Base-by-base conservation (phyloP, 2,888 invertebrate species). In the Pterobdella sp. region DNA sequence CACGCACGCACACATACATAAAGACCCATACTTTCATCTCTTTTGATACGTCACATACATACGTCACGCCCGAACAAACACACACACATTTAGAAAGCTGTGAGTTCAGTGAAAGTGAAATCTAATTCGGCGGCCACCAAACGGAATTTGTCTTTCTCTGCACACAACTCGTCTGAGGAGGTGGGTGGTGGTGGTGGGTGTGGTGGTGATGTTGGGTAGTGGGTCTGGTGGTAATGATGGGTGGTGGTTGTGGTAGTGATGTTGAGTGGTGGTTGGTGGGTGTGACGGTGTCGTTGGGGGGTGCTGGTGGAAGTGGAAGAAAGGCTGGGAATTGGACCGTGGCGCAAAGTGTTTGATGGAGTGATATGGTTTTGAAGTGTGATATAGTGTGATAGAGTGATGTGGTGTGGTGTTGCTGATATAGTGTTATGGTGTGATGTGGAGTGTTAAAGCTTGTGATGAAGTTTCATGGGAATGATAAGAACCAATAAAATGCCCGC, bases 141-240 rank as follows among this genome's bases (percentile, higher is more conserved):
- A 29, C 71, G 60, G 71, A 71, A 71, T 63, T 71, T 71, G 71
- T 71, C 71, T 36, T 71, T 71, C 35, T 71, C 71, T 1, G 52
- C 60, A 14, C 63, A 32, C 36, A 71, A 63, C 26, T 71, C 71
- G 71, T 71, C 71, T 71, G 71, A 4, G 14, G 22, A 29, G 7
- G 31, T 63, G 26, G 7, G 63, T 63, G 26, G 7, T 10, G 7
- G 63, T 63, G 63, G 63, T 63, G 31, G 7, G 63, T 63, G 66
- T 66, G 32, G 29, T 29, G 29, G 1, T 66, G 66, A 49, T 22
- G 66, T 32, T 10, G 7, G 63, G 7, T 10, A 14, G 49, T 42
- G 49, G 7, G 49, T 42, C 10, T 42, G 49, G 7, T 4, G n/a
- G 35, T 31, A n/a, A 32, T 7, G 7, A 63, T 29, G 31, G 10